A percentile compares a stretch with the other conserved stretches of the same genome.
Evolutionary conservation across 2,797 vertebrate genomes (phyloP).

Genomic region (Catostomus latipinnis): DNA sequence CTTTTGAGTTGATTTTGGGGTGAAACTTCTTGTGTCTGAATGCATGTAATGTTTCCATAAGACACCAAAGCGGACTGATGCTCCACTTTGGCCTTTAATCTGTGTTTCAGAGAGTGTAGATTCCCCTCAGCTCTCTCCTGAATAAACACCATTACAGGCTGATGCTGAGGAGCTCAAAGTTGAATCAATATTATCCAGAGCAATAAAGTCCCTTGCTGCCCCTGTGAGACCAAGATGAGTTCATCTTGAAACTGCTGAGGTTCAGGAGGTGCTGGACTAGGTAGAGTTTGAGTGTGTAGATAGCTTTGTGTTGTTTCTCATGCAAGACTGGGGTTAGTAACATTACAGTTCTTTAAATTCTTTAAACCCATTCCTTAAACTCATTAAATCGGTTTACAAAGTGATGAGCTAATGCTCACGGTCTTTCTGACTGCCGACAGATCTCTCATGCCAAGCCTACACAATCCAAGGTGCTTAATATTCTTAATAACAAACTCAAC

Average conservation of each 20-base stretch:
- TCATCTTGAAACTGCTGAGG: conserved; percentile 60
- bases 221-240: conserved; percentile 60
- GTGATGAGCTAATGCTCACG: conserved; percentile 35
- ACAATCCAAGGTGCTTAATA: conserved; percentile 36
- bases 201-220: conserved; percentile 64
- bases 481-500: conserved; percentile 48
- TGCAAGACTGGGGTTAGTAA: conserved; percentile 1
- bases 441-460: conserved; percentile 34
- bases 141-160: conserved; percentile 64
- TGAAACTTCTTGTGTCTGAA: conserved; percentile 41
- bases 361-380: conserved; percentile 6
- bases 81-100: conserved; percentile 49
- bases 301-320: not conserved
- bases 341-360: not conserved
- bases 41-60: conserved; percentile 56
- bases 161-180: conserved; percentile 64
- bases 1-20: conserved; percentile 51
- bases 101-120: conserved; percentile 55
- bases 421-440: conserved; percentile 7
- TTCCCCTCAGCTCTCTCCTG: conserved; percentile 51
- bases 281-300: conserved; percentile 21
- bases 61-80: conserved; percentile 52
- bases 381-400: conserved; percentile 20
- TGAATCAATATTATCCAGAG: conserved; percentile 71
- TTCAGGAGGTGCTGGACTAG: conserved; percentile 24